phyloP scores from a whole-genome alignment of 2,888 invertebrate genomes.

The Drosophila fungiperda region DNA sequence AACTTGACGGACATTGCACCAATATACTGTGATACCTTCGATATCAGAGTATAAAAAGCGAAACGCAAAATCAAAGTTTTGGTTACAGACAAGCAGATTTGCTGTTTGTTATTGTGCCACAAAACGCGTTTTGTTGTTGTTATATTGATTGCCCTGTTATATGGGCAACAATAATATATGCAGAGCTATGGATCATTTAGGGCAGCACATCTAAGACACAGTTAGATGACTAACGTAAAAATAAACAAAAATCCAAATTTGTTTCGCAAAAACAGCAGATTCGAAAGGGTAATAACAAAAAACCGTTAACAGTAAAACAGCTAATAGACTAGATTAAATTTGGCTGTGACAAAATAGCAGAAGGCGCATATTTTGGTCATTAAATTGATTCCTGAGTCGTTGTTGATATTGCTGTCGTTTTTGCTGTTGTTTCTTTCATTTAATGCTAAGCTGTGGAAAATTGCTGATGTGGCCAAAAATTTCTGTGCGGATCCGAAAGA shows the following conservation, averaged over 20 bases:
- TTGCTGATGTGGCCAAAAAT: constrained; percentile 60
- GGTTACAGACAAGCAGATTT: constrained; percentile 70
- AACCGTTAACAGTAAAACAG: constrained; percentile 56
- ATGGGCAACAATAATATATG: constrained; percentile 56
- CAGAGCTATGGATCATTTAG: constrained; percentile 38
- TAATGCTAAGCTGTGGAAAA: constrained; percentile 51
- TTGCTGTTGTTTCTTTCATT: constrained; percentile 10
- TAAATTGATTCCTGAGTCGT: constrained; percentile 55
- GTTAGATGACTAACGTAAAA: constrained; percentile 53
- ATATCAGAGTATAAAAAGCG: constrained; percentile 3
- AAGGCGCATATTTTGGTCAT: constrained; percentile 71
- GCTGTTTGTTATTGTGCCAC: constrained; percentile 67
- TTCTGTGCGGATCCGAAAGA: constrained; percentile 18
- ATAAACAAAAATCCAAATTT: constrained; percentile 17
- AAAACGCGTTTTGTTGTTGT: constrained; percentile 54
- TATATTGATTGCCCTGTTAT: constrained; percentile 71
- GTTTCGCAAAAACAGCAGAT: constrained; percentile 17
- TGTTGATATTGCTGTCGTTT: constrained; percentile 5
- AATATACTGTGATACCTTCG: constrained; percentile 5
- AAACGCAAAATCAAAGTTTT: constrained; percentile 58
- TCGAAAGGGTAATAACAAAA: constrained; percentile 59
- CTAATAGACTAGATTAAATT: constrained; percentile 76
- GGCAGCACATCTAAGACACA: constrained; percentile 19
- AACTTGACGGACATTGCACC: background rate
- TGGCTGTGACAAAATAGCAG: constrained; percentile 55